These are phyloP conservation scores for Neomorphus geoffroyi DNA, from an alignment of 2,797 vertebrate species.

Conservation along the genomic window DNA sequence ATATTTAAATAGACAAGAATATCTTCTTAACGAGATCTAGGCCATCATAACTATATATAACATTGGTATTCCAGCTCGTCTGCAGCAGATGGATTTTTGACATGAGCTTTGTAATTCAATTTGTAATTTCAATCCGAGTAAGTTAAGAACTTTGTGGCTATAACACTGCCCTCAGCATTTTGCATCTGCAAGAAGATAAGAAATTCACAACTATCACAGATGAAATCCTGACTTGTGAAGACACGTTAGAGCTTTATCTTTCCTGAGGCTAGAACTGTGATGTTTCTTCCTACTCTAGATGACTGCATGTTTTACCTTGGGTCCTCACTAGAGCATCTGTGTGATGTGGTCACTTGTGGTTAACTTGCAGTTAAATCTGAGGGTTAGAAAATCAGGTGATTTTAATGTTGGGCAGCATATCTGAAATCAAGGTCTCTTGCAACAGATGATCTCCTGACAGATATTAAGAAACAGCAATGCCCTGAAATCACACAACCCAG, in stretches of 20 bases:
- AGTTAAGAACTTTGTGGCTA: not conserved
- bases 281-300: not conserved
- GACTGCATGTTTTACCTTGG: not conserved
- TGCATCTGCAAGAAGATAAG: not conserved
- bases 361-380: not conserved
- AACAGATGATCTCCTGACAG: not conserved
- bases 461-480: not conserved
- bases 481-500: not conserved
- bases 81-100: not conserved
- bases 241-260: not conserved
- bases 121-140: not conserved
- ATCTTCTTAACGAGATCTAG: conserved; percentile 30
- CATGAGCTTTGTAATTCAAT: not conserved
- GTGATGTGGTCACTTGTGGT: not conserved
- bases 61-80: not conserved
- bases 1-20: conserved; percentile 24
- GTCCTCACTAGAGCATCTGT: not conserved
- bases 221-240: not conserved
- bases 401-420: not conserved
- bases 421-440: not conserved
- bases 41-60: not conserved
- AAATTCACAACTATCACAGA: not conserved
- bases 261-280: not conserved
- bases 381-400: not conserved
- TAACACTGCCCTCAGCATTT: not conserved